Evolutionary conservation across 2,113 vertebrate species (phyloP), one percentile per base, ranked within the genome.

Genomic region (zebrafish (Danio rerio)): DNA sequence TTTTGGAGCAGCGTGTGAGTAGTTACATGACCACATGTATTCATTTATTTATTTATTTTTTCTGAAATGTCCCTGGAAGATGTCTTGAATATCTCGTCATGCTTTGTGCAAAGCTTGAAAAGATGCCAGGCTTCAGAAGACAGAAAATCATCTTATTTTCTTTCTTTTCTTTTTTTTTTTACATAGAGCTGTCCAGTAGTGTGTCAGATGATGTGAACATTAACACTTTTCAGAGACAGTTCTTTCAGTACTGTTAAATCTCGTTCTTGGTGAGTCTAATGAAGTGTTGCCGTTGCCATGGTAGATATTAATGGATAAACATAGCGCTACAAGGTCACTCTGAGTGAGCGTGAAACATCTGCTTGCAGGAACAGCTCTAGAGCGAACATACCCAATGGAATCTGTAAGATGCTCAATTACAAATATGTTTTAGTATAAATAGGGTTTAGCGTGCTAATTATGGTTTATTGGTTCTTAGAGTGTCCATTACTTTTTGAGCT

Each of bases 271-370:
- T 31, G 8, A 59, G 7, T 81, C 45, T 72, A 11, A 55, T 20
- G 63, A 47, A 81, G 68, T 63, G 82, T 53, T 74, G 11, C 15
- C n/a, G 88, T 92, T 92, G 85, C 88, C 89, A 91, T 90, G 90
- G 91, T 89, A 87, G 88, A 80, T 8, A 5, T 65, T 8, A 20
- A 74, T 81, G 77, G 58, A 61, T 75, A 77, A 81, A 88, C 63
- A 80, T 74, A 65, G 49, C 1, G 7, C 47, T 82, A 80, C 84
- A 83, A 79, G 82, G 80, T 56, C 71, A 42, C 68, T 18, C 85
- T 20, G 20, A 18, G 49, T 73, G 21, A 79, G 78, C 82, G 80
- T 66, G 47, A 81, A 58, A 55, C 40, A 13, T 66, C 9, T 80
- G 75, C 80, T 78, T 81, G 47, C 81, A 2, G 71, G 5, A 6